Evolutionary conservation across 2,797 vertebrate species (phyloP), one percentile per base, ranked within the genome.

Genomic region (Cirrhinus molitorella): DNA sequence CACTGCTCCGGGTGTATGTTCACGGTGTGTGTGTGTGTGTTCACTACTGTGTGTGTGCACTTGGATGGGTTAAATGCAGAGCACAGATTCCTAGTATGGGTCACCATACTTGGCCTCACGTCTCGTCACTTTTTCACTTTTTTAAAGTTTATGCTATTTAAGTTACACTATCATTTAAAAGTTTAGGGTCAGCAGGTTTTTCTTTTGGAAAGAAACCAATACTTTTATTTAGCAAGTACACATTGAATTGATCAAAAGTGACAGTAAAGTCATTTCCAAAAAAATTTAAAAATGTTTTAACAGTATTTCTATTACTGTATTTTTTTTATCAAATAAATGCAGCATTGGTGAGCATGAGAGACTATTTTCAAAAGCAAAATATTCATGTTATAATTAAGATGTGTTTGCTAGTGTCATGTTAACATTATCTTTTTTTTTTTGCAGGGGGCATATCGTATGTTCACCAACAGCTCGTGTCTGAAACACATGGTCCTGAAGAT

Each of bases 401-500:
- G 21, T 51, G 37, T 75, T 34, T 55, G 19, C 6, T 40, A 57
- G 23, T 57, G 55, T 45, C 16, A 61, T 77, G 10, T 17, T 45
- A 63, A 25, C 4, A 2, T 59, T 59, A 25, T 13, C n/a, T 13
- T 25, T n/a, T 51, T n/a, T 80, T 3, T 49, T 21, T 40, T 40
- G 1, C 25, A 97, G 95, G 95, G 95, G 91, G 96, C 96, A 90
- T 96, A 96, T 90, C 92, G 96, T 85, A 94, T 96, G 89, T 97
- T 97, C 90, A 96, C 96, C 65, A 97, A 95, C 89, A 96, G 96
- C 87, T 96, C 95, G 77, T 97, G 96, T 90, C 92, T 97, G 87
- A 97, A 97, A 90, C 96, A 96, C 88, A 97, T 97, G 96, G 94
- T 96, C 84, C 91, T 96, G 85, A 97, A 97, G 90, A 95, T 97